phyloP scores from a whole-genome alignment of 2,113 vertebrate genomes.

The Catagonus wagneri region DNA sequence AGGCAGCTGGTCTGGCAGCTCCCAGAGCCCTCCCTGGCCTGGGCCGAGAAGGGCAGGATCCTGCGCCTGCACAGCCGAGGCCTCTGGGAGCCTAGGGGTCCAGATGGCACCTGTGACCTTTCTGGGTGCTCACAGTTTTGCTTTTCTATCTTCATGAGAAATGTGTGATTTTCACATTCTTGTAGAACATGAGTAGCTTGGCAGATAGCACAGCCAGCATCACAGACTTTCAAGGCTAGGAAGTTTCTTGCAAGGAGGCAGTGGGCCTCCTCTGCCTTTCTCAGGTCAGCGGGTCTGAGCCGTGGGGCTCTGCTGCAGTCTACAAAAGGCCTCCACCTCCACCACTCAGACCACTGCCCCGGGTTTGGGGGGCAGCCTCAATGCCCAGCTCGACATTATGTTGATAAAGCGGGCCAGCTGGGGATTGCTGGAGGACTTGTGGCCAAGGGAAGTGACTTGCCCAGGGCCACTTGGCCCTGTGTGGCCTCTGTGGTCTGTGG shows the following conservation, averaged over 20 bases:
- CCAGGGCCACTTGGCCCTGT: background rate
- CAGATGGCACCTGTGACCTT: background rate
- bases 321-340: background rate
- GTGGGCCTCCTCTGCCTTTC: background rate
- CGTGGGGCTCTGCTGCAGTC: background rate
- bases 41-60: fast-evolving
- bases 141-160: conserved; percentile 3
- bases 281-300: background rate
- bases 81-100: background rate
- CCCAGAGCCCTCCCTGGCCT: background rate
- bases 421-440: background rate
- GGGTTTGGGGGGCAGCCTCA: background rate
- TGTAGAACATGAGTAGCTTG: background rate
- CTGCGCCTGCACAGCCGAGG: background rate
- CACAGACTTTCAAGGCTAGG: background rate
- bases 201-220: fast-evolving
- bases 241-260: background rate
- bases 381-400: fast-evolving
- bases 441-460: background rate
- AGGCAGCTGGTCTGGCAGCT: background rate
- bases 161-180: background rate
- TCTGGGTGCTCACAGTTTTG: background rate
- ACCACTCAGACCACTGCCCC: background rate
- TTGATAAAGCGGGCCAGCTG: background rate
- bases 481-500: background rate